These are phyloP conservation scores for Rhagoletis pomonella DNA, from an alignment of 1,140 invertebrate genomes.

Conservation along the genomic window DNA sequence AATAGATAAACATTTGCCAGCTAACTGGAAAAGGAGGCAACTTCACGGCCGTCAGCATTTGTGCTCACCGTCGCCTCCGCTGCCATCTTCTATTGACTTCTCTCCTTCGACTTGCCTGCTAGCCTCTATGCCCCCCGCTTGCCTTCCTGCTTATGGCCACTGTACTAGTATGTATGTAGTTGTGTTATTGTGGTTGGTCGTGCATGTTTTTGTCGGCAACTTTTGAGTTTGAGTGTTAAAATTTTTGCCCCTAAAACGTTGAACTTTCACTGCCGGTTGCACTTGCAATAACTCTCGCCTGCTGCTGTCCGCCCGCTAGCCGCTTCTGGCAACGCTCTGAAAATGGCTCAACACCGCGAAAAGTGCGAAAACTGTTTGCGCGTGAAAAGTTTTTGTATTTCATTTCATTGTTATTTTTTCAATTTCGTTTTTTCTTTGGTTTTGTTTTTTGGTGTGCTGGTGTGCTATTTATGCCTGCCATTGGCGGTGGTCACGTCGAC, in stretches of 20 bases:
- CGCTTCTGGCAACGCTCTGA: not conserved
- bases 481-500: not conserved
- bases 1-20: not conserved
- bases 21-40: not conserved
- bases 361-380: slow-evolving; percentile 36
- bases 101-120: too few relatives aligned
- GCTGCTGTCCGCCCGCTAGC: not conserved
- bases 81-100: not conserved
- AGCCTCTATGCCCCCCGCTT: too few relatives aligned
- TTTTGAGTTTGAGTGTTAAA: slow-evolving; percentile 52
- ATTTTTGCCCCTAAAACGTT: slow-evolving; percentile 14
- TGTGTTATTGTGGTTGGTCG: not conserved
- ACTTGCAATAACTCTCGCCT: not conserved
- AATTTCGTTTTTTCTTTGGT: not conserved
- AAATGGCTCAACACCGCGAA: not conserved
- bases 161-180: not conserved
- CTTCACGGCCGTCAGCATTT: not conserved
- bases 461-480: not conserved
- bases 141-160: not conserved
- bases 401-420: slow-evolving; percentile 21
- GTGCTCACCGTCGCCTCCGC: not conserved
- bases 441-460: not conserved
- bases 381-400: slow-evolving; percentile 39
- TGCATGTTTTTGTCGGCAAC: not conserved
- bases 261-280: not conserved